Conservation (phyloP, 1,140 invertebrate species). For the Diprion similis region DNA sequence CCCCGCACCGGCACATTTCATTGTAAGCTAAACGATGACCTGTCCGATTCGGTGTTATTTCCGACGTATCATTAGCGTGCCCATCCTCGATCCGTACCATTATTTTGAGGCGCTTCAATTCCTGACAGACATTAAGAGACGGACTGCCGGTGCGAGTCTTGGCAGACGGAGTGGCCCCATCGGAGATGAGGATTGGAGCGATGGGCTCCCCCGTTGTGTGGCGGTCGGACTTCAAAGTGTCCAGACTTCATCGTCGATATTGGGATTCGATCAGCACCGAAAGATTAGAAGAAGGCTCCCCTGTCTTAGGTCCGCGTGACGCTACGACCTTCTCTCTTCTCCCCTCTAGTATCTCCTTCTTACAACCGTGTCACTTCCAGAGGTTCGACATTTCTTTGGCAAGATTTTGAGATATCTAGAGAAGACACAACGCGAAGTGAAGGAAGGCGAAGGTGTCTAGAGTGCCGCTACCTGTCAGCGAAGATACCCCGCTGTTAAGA, state of each 20-base stretch:
- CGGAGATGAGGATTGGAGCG: conserved; percentile 41
- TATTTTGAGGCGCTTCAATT: conserved; percentile 38
- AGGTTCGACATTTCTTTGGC: background rate
- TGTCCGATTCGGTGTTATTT: background rate
- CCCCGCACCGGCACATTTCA: background rate
- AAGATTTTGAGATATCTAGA: background rate
- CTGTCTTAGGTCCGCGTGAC: background rate
- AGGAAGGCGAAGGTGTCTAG: background rate
- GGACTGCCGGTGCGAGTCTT: conserved; percentile 24
- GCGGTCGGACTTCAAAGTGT: conserved; percentile 58
- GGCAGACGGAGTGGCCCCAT: conserved; percentile 39
- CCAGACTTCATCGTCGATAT: conserved; percentile 61
- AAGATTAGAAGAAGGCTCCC: conserved; percentile 51
- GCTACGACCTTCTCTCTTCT: background rate
- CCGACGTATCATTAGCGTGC: conserved; percentile 27
- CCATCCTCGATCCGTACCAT: conserved; percentile 19
- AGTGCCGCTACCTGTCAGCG: background rate
- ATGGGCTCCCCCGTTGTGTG: conserved; percentile 49
- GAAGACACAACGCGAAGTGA: background rate
- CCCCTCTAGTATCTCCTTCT: background rate
- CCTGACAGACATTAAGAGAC: conserved; percentile 48
- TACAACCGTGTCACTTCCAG: background rate
- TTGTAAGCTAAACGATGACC: conserved; percentile 1
- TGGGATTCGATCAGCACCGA: conserved; percentile 58
- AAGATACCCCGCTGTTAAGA: background rate